Conservation (phyloP, 2,797 vertebrate species). For the Microcaecilia unicolor region DNA sequence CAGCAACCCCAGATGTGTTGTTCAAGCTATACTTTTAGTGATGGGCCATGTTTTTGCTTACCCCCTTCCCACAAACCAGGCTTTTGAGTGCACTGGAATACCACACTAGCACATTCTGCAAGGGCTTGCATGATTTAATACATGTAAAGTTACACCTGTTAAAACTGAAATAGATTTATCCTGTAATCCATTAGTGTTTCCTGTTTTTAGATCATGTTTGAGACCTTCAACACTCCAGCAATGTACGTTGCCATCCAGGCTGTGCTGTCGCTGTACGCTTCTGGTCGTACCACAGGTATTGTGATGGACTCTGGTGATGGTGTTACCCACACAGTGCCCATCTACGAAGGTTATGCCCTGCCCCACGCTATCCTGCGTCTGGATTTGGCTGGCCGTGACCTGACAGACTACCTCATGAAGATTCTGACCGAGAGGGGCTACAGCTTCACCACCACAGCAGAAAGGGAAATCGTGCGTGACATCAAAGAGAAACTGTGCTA, state of each 20-base stretch:
- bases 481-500: constrained; percentile 50
- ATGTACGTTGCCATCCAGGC: constrained; percentile 23
- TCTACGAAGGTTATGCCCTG: constrained; percentile 15
- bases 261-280: constrained; percentile 19
- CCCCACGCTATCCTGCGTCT: constrained; percentile 16
- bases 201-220: constrained; percentile 35
- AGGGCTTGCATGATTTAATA: too few species aligned
- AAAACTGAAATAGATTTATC: too few species aligned
- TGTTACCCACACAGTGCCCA: constrained; percentile 13
- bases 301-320: constrained; percentile 20
- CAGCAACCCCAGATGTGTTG: too few species aligned
- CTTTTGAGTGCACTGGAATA: too few species aligned
- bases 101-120: too few species aligned
- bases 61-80: too few species aligned
- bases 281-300: constrained; percentile 18
- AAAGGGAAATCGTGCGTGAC: constrained; percentile 31
- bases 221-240: constrained; percentile 27
- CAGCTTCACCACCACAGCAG: constrained; percentile 29
- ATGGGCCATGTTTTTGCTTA: too few species aligned
- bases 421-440: constrained; percentile 25
- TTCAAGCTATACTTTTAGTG: too few species aligned
- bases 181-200: too few species aligned
- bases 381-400: constrained; percentile 9
- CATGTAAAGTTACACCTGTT: too few species aligned
- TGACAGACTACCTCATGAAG: constrained; percentile 34